phyloP scores from a whole-genome alignment of 2,113 vertebrate genomes.

The Phainopepla nitens region DNA sequence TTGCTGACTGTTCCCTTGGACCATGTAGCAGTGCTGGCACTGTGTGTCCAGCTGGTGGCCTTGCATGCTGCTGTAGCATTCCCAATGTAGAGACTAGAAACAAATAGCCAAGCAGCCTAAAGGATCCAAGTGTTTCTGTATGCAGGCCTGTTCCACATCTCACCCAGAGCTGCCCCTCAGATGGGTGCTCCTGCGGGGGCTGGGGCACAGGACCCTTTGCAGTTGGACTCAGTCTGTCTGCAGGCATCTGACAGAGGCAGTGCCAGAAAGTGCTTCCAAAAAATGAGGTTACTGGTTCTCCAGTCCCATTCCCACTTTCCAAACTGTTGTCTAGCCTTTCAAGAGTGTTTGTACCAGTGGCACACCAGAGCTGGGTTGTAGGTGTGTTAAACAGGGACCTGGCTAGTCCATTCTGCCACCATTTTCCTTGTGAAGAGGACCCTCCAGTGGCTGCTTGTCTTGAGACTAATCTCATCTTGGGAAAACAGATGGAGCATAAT shows the following conservation, averaged over 20 bases:
- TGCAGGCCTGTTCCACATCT: neutral
- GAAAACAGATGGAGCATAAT: neutral
- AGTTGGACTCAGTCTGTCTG: neutral
- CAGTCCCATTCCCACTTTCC: neutral
- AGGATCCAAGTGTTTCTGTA: neutral
- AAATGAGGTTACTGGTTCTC: neutral
- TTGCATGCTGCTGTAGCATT: neutral
- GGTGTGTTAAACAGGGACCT: neutral
- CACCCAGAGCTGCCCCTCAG: neutral
- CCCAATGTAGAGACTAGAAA: neutral
- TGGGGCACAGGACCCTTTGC: neutral
- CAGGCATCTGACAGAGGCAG: neutral
- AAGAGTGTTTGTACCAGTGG: neutral
- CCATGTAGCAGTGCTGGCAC: neutral
- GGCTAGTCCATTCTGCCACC: neutral
- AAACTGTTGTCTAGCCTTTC: neutral
- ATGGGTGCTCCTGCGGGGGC: neutral
- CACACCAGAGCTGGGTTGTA: neutral
- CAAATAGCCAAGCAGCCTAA: neutral
- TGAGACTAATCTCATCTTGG: neutral
- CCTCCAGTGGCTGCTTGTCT: neutral
- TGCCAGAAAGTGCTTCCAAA: neutral
- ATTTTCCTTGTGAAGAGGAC: neutral
- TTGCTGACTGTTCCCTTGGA: neutral
- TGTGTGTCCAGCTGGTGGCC: neutral